Evolutionary conservation across 2,888 invertebrate species (phyloP), one percentile per base, ranked within the genome.

Genomic region (Azorinus chamasolen): DNA sequence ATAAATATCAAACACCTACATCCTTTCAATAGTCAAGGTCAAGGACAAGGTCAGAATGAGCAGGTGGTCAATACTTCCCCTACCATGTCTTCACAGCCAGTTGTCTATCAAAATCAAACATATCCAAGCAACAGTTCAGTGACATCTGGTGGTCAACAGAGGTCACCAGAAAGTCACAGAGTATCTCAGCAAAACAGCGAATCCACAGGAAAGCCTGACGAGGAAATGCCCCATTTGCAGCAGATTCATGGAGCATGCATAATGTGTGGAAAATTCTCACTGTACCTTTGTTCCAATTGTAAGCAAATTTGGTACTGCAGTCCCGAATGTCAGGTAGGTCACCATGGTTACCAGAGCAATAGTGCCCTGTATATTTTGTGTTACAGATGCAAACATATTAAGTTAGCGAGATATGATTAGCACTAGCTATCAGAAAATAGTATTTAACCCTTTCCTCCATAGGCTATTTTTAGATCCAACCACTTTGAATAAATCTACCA

Each of bases 251-350:
- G 88, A 16, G 62, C 59, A 57, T 89, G 89, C 61, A 70, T 83
- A 1, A 70, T 88, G 79, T 89, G 89, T 83, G 82, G 83, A 2
- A 85, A 86, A 53, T 75, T 82, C 54, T 86, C 88, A 24, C 78
- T 87, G 55, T 89, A 85, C 66, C 84, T 89, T 20, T 90, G 90
- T 50, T 87, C 87, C 18, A 84, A 76, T 59, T 90, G 90, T 66
- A 83, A 87, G 22, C 66, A 79, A n/a, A 83, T 88, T n/a, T 98
- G 97, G 97, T 98, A 98, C 93, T 98, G 98, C 95, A 97, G 97
- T 91, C 95, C 97, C 65, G 96, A 97, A 83, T 98, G 98, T 93
- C 98, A 98, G 96, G 97, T 97, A 93, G 90, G 91, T 65, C n/a
- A n/a, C n/a, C n/a, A n/a, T n/a, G 18, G 3, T 27, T 10, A 27